phyloP scores from a whole-genome alignment of 2,113 vertebrate genomes.

The Istiophorus platypterus region DNA sequence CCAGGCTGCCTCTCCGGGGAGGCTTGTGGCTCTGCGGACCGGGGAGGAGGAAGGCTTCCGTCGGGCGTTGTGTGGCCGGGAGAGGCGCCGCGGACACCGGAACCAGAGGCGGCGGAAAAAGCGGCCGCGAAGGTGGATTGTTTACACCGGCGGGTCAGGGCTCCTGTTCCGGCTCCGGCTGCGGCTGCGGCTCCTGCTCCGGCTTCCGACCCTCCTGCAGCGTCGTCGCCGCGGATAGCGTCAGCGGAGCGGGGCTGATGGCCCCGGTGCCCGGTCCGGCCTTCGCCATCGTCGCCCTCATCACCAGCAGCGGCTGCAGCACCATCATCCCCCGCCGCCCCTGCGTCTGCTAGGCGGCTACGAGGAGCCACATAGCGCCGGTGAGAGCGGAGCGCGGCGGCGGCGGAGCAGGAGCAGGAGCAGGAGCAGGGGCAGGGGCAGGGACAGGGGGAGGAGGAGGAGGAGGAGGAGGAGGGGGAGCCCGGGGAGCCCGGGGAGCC shows the following conservation, averaged over 20 bases:
- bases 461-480: not conserved
- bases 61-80: slow-evolving; percentile 17
- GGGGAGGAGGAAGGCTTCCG: slow-evolving; percentile 41
- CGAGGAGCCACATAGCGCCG: not conserved
- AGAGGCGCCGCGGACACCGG: slow-evolving; percentile 19
- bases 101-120: not conserved
- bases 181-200: slow-evolving; percentile 53
- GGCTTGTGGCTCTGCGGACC: slow-evolving; percentile 43
- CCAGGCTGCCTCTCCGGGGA: slow-evolving; percentile 59
- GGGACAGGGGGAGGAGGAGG: too few species aligned
- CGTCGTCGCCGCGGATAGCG: slow-evolving; percentile 71
- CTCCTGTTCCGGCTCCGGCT: slow-evolving; percentile 43
- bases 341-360: slow-evolving; percentile 22
- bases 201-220: slow-evolving; percentile 31
- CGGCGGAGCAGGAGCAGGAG: too few species aligned
- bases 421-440: not conserved
- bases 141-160: slow-evolving; percentile 60
- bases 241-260: slow-evolving; percentile 70
- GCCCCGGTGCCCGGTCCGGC: slow-evolving; percentile 72
- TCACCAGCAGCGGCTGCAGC: too few species aligned
- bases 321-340: slow-evolving; percentile 16
- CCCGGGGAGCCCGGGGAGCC: not conserved
- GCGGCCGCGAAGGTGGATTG: slow-evolving; percentile 75
- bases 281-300: too few species aligned
- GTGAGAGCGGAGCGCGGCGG: not conserved